Base-by-base conservation (phyloP, 2,797 vertebrate species). In the Leptatherina wallacei region DNA sequence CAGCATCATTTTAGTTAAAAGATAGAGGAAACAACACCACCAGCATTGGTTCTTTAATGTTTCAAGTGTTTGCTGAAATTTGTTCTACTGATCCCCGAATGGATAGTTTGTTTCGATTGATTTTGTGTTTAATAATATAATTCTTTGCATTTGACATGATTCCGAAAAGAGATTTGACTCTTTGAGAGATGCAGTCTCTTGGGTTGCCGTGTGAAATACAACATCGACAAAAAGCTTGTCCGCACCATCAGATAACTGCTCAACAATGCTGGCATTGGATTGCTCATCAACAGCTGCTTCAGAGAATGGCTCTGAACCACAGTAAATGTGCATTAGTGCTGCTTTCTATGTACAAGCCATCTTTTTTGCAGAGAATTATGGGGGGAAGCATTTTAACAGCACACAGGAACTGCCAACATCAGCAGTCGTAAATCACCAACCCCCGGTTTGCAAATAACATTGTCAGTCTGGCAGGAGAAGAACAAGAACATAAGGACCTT, bases 1-100 rank as follows among this genome's bases (percentile, higher is more conserved):
- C 81, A 87, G 35, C 68, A 69, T 71, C 69, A 24, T 75, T 78
- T 82, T 70, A 84, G 78, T 88, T 82, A 66, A 84, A 78, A 86
- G 62, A 81, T 4, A 40, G 49, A 64, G 20, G 32, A 32, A 8
- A 78, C 61, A 76, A 77, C 81, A 81, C 77, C 61, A 30, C 5
- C 75, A 77, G 74, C 67, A 12, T 67, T 78, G 62, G 24, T 47
- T 72, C 18, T 66, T 79, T 22, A 71, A 70, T 78, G 75, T 70
- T 85, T 78, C 24, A 63, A 74, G 14, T 65, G 22, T 72, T 80
- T 69, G 55, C 32, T 9, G 7, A 59, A 75, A 77, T 69, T 55
- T 87, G 68, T 61, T 27, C 32, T 61, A 18, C n/a, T 24, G 11
- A 69, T 68, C 54, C 81, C 60, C 65, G 12, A 1, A 27, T 30